These are phyloP conservation scores for Triplophysa tibetana DNA, from an alignment of 2,113 vertebrate genomes.

Conservation along the genomic window DNA sequence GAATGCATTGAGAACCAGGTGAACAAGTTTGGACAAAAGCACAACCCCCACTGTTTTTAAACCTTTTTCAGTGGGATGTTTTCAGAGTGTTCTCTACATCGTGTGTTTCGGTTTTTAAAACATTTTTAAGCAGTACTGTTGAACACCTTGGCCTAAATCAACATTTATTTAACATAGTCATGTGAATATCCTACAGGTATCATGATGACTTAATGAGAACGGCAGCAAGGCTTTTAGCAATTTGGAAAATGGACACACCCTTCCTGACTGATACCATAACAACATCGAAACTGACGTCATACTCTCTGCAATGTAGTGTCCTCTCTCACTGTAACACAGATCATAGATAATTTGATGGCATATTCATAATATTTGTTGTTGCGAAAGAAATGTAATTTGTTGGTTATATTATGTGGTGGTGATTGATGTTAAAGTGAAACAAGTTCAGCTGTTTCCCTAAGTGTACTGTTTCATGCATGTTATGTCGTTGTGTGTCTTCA, in stretches of 20 bases:
- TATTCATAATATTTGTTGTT: neutral
- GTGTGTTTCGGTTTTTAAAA: neutral
- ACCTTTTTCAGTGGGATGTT: neutral
- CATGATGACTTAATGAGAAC: neutral
- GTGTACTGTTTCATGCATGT: too few species aligned
- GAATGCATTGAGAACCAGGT: conserved; percentile 30
- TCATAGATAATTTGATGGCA: neutral
- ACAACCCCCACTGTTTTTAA: conserved; percentile 12
- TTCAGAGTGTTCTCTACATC: neutral
- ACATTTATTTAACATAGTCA: neutral
- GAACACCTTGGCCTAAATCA: neutral
- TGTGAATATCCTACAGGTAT: neutral
- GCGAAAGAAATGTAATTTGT: neutral
- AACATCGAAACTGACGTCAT: conserved; percentile 35
- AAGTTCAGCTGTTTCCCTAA: too few species aligned
- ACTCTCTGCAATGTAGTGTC: conserved; percentile 16
- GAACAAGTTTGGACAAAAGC: conserved; percentile 41
- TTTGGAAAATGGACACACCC: conserved; percentile 22
- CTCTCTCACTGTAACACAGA: neutral
- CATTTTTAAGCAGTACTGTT: neutral
- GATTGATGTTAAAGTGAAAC: too few species aligned
- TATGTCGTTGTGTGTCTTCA: neutral
- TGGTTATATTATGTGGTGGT: neutral
- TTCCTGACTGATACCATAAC: neutral
- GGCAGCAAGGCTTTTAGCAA: neutral